Evolutionary conservation across 2,113 vertebrate species (phyloP), one percentile per base, ranked within the genome.

Genomic region (Megalops atlanticus): DNA sequence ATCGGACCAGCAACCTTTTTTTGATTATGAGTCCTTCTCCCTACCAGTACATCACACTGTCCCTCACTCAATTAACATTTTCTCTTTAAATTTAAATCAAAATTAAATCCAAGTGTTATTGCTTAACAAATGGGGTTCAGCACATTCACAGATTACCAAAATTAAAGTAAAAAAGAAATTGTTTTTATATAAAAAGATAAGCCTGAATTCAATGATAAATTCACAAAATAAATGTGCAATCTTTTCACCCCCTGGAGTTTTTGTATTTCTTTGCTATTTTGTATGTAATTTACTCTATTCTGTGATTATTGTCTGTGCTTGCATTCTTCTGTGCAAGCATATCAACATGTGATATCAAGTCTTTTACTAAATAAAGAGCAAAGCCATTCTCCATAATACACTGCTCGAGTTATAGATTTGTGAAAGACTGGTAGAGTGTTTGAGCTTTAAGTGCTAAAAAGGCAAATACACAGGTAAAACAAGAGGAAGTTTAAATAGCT

Each of bases 21-120:
- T n/a, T n/a, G n/a, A n/a, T n/a, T n/a, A n/a, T n/a, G n/a, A n/a
- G n/a, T n/a, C n/a, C n/a, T n/a, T n/a, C n/a, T n/a, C n/a, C n/a
- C n/a, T n/a, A n/a, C n/a, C n/a, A n/a, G n/a, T n/a, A n/a, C n/a
- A n/a, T n/a, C n/a, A n/a, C 47, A 31, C 41, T 47, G 74, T 43
- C 11, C 0, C 73, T 75, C 47, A 75, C 31, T 75, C 38, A 75
- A 45, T 75, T 75, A 31, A 75, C 43, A 75, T 33, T 31, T 41
- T 75, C 47, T 75, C 43, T 45, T 47, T 45, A 75, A 75, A 75
- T 75, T 36, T 75, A 75, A 75, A 75, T 75, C n/a, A 75, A 75
- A 75, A 38, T n/a, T 75, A 38, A n/a, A n/a, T n/a, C n/a, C n/a
- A n/a, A n/a, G n/a, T n/a, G n/a, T n/a, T n/a, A n/a, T n/a, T n/a